Evolutionary conservation across 2,797 vertebrate genomes (phyloP), one percentile per base, ranked within the genome.

Genomic region (Rachycentron canadum): DNA sequence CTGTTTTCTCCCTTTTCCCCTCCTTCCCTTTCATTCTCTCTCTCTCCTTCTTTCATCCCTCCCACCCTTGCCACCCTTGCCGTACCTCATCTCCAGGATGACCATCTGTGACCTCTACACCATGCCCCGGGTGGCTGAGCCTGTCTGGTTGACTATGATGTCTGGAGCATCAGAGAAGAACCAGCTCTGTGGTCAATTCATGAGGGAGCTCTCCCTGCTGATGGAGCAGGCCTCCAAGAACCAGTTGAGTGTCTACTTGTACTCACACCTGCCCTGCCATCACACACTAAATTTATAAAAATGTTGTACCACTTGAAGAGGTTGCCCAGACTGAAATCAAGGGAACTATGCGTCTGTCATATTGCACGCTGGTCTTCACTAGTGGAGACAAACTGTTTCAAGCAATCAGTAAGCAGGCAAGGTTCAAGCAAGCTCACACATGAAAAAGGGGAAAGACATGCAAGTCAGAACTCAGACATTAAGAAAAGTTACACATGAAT

Each of bases 111-210:
- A 99, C 89, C 96, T 99, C 53, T 99, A 99, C 89, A 99, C 96
- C 13, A 99, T 99, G 98, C 98, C 98, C 6, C 95, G 98, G 9
- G 97, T 99, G 72, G 94, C 96, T 6, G 97, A 99, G 89, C 98
- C 98, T 4, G 98, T 99, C 62, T 99, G 98, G 98, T 94, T 99
- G 69, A 98, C 97, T 0, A 99, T 99, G 98, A 99, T 98, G 97
- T 99, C 98, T 0, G 97, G 97, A 16, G 94, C 94, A 7, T 96
- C 97, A 0, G 98, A 98, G 81, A 99, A 99, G 94, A 99, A 98
- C 91, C 97, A 98, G 78, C 97, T 99, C 8, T 99, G 98, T 79
- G 95, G 97, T 49, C 97, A 97, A 77, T 99, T 99, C 93, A 99
- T 99, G 97, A 97, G 95, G 90, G 98, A 99, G 79, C 96, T 99